These are phyloP conservation scores for Neotragus moschatus DNA, from an alignment of 2,113 vertebrate genomes.

Conservation along the genomic window DNA sequence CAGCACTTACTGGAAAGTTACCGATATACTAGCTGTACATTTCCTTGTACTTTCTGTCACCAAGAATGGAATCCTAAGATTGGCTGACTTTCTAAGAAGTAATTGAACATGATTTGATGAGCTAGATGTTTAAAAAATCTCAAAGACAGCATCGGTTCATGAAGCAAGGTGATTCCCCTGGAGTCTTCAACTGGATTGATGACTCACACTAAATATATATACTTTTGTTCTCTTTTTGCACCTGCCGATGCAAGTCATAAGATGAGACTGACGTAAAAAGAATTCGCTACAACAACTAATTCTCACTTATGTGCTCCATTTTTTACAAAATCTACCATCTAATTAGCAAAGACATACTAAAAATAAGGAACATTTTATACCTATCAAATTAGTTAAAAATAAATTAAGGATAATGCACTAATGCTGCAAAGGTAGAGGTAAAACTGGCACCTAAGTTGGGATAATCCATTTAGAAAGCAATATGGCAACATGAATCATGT, in stretches of 20 bases:
- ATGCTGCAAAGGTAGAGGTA: neutral
- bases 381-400: slow-evolving; percentile 31
- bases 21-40: neutral
- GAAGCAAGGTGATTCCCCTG: slow-evolving; percentile 26
- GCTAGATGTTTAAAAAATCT: slow-evolving; percentile 27
- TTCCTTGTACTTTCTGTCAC: slow-evolving; percentile 28
- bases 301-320: neutral
- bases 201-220: slow-evolving; percentile 36
- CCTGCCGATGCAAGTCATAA: slow-evolving; percentile 4
- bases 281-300: slow-evolving; percentile 35
- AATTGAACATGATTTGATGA: slow-evolving; percentile 42
- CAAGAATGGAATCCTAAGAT: slow-evolving; percentile 13
- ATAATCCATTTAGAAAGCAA: slow-evolving; percentile 13
- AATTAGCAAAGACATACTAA: slow-evolving; percentile 34
- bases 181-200: slow-evolving; percentile 19
- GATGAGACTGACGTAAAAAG: slow-evolving; percentile 7
- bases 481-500: neutral
- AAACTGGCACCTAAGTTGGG: neutral
- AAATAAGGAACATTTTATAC: slow-evolving; percentile 3
- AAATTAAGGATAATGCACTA: neutral
- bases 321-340: neutral
- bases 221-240: slow-evolving; percentile 22
- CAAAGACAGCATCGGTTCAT: slow-evolving; percentile 44
- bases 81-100: slow-evolving; percentile 45
- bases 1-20: neutral